A percentile compares a stretch with the other conserved stretches of the same genome.
These are phyloP conservation scores for Semotilus atromaculatus DNA, from an alignment of 2,797 vertebrate genomes.

Conservation along the genomic window DNA sequence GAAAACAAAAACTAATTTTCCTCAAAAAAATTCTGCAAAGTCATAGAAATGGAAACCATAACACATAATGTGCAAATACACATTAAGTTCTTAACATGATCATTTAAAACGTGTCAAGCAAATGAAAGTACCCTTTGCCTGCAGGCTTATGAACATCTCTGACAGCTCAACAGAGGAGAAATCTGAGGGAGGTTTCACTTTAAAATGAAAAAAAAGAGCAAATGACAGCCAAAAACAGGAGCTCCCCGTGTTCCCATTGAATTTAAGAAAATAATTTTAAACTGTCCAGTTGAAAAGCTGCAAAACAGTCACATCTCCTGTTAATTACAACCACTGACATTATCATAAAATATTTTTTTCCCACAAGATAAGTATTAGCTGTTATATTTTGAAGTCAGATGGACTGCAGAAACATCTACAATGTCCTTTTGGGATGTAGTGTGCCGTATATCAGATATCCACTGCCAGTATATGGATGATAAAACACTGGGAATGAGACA, in stretches of 20 bases:
- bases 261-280: constrained; percentile 51
- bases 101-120: constrained; percentile 10
- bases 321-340: constrained; percentile 50
- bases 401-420: constrained; percentile 1
- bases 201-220: constrained; percentile 20
- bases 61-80: background rate
- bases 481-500: constrained; percentile 68
- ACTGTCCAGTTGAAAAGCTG: constrained; percentile 43
- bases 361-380: background rate
- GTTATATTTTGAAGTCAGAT: constrained; percentile 26
- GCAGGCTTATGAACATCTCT: constrained; percentile 30
- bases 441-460: constrained; percentile 15
- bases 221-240: constrained; percentile 18
- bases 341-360: background rate
- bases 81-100: constrained; percentile 13
- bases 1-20: constrained; percentile 8
- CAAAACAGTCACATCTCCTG: constrained; percentile 21
- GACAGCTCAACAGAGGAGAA: background rate
- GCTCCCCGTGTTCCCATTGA: constrained; percentile 6
- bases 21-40: constrained; percentile 3
- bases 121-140: constrained; percentile 15
- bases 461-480: constrained; percentile 38
- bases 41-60: constrained; percentile 18
- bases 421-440: constrained; percentile 43
- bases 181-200: constrained; percentile 22